phyloP scores from a whole-genome alignment of 2,888 invertebrate genomes.

The Netelia inedita region DNA sequence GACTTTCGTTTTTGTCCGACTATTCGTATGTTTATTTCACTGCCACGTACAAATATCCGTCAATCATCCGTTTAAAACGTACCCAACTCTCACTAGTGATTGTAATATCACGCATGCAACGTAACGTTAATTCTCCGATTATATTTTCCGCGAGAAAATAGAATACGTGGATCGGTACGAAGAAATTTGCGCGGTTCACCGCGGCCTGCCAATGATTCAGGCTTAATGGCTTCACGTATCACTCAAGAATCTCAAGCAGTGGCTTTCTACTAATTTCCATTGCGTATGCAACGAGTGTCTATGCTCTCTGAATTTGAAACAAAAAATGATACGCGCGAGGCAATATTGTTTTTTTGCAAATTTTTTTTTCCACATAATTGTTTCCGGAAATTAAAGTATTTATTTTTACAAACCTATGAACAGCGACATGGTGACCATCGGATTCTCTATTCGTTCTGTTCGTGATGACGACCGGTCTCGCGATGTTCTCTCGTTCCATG shows the following conservation, averaged over 20 bases:
- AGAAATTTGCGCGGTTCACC: constrained; percentile 23
- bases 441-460: constrained; percentile 76
- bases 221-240: constrained; percentile 12
- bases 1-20: not conserved
- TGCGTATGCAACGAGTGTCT: not conserved
- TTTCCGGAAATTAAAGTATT: not conserved
- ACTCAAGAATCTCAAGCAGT: not conserved
- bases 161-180: not conserved
- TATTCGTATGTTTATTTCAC: not conserved
- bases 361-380: not conserved
- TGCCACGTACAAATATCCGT: not conserved
- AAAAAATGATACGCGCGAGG: not conserved
- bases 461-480: constrained; percentile 77
- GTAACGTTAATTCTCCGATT: not conserved
- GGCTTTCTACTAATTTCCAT: constrained; percentile 12
- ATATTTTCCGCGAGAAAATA: not conserved
- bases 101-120: not conserved
- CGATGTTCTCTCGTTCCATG: constrained; percentile 89
- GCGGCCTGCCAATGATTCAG: not conserved
- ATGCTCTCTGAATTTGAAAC: not conserved
- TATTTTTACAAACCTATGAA: constrained; percentile 75
- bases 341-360: not conserved
- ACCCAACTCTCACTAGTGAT: constrained; percentile 10
- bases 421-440: constrained; percentile 74
- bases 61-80: not conserved